These are phyloP conservation scores for Tyto alba DNA, from an alignment of 2,113 vertebrate species.

Conservation along the genomic window DNA sequence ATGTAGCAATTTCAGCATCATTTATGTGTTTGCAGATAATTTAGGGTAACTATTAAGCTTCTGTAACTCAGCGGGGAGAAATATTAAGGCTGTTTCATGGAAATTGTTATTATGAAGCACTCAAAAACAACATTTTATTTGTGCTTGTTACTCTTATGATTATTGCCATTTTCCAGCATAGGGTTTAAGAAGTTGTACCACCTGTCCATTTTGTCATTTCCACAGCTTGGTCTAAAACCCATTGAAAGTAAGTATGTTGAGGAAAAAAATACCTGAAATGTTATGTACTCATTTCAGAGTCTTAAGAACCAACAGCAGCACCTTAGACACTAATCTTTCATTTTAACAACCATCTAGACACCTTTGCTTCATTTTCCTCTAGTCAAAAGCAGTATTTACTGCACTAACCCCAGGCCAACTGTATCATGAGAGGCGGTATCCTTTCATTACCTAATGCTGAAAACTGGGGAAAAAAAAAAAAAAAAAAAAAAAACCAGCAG, in stretches of 20 bases:
- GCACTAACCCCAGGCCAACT: background rate
- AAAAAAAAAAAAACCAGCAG: background rate
- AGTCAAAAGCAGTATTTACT: background rate
- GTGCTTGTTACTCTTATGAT: background rate
- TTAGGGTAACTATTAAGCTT: constrained; percentile 7
- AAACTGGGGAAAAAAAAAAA: background rate
- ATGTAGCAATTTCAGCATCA: background rate
- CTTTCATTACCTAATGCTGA: background rate
- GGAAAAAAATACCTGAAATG: background rate
- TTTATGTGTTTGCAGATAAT: constrained; percentile 12
- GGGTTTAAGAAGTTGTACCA: background rate
- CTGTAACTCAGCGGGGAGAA: background rate
- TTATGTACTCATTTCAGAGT: background rate
- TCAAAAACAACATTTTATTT: background rate
- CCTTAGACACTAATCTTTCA: background rate
- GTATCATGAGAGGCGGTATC: background rate
- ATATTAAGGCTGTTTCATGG: background rate
- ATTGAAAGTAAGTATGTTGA: background rate
- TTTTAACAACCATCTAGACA: background rate
- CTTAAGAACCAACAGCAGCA: background rate
- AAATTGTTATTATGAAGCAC: background rate
- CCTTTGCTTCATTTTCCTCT: background rate
- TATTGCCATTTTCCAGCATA: background rate
- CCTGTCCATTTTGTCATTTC: background rate
- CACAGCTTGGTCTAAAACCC: background rate